Evolutionary conservation across 2,113 vertebrate genomes (phyloP), one percentile per base, ranked within the genome.

Genomic region (Cottus gobio): DNA sequence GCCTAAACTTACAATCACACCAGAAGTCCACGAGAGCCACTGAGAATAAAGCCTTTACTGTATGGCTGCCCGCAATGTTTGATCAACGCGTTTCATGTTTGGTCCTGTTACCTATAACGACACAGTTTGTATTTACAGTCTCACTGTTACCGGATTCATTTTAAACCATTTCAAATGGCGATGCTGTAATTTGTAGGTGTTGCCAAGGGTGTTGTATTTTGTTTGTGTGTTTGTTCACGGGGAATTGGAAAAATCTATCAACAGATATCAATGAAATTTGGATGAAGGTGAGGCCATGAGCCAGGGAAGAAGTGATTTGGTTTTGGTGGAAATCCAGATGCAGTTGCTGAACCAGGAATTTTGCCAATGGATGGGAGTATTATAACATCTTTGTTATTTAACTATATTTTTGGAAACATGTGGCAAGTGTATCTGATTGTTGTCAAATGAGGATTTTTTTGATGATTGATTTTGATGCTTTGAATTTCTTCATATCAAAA

Each of bases 1-100:
- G 64, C 60, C 75, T 44, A 77, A 77, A 73, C 77, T 71, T 71
- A 73, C 13, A 87, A 86, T 85, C 82, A 79, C 77, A 88, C 69
- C 65, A 63, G 37, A 84, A 52, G 77, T 66, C 76, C 60, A 61
- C 39, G 6, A 18, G 75, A 80, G 77, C 79, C 83, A 56, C 30
- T 37, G 77, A 77, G 54, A 64, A 57, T 52, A 57, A 78, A 63
- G 62, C 64, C 22, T 62, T 44, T 60, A 69, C 78, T 57, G 60
- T 75, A 22, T 7, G 62, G 69, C 18, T 68, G 44, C 44, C 15
- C 8, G 31, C 67, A 30, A 36, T 24, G 22, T 73, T 56, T 52
- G 57, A 71, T 74, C 28, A 74, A 75, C 42, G 62, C 57, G 34
- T 62, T 77, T 73, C 24, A 58, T 52, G 50, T 72, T 69, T 73